These are phyloP conservation scores for Rhodeus uyekii DNA, from an alignment of 2,797 vertebrate genomes.

Conservation along the genomic window DNA sequence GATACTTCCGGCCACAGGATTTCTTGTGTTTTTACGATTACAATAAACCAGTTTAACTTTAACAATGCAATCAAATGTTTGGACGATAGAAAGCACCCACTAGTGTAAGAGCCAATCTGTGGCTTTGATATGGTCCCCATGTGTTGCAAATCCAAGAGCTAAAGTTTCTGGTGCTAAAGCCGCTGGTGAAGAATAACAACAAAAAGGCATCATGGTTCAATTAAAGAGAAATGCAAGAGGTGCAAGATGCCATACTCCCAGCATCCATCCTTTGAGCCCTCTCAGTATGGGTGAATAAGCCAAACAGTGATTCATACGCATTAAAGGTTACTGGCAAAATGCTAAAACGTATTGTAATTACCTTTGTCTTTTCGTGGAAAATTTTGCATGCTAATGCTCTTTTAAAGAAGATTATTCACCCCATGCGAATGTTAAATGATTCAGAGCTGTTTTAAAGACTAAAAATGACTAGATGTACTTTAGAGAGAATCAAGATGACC, in stretches of 20 bases:
- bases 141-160: not conserved
- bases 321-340: slow-evolving; percentile 51
- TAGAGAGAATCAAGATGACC: slow-evolving; percentile 30
- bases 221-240: slow-evolving; percentile 22
- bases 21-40: not conserved
- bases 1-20: not conserved
- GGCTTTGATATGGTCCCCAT: not conserved
- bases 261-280: slow-evolving; percentile 31
- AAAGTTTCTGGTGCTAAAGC: slow-evolving; percentile 7
- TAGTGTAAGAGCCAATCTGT: not conserved
- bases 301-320: slow-evolving; percentile 38
- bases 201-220: slow-evolving; percentile 26
- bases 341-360: slow-evolving; percentile 45
- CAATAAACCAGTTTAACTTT: not conserved
- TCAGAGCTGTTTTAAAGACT: slow-evolving; percentile 25
- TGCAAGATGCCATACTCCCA: not conserved
- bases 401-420: slow-evolving; percentile 18
- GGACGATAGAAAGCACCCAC: not conserved
- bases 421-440: slow-evolving; percentile 29
- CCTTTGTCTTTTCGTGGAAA: slow-evolving; percentile 36
- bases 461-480: slow-evolving; percentile 30
- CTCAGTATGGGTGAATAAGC: slow-evolving; percentile 35
- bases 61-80: not conserved
- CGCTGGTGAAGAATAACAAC: slow-evolving; percentile 7
- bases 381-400: slow-evolving; percentile 45